Conservation (phyloP, 2,113 vertebrate genomes). For the Oceanites oceanicus region DNA sequence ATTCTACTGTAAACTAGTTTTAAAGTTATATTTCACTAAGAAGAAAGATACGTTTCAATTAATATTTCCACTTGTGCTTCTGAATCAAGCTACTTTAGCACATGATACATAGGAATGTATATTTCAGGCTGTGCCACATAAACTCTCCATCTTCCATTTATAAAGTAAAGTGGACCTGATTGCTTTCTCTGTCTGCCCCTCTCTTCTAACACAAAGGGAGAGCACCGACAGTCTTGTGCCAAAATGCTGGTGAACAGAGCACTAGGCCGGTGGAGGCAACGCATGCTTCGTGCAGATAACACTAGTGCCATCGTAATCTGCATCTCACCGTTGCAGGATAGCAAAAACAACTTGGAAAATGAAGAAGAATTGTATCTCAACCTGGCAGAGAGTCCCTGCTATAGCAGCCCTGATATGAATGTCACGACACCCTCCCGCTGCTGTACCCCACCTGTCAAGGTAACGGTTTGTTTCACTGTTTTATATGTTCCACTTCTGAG, state of each 20-base stretch:
- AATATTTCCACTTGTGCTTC: background rate
- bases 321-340: constrained; percentile 78
- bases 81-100: background rate
- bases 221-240: constrained; percentile 87
- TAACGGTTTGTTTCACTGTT: background rate
- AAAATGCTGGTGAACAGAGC: constrained; percentile 90
- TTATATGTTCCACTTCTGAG: background rate
- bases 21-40: background rate
- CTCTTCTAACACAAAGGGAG: constrained; percentile 74
- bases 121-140: background rate
- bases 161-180: background rate
- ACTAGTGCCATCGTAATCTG: constrained; percentile 95
- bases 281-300: constrained; percentile 97
- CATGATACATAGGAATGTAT: accelerated
- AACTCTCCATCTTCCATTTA: background rate
- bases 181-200: background rate
- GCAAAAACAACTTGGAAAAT: constrained; percentile 71
- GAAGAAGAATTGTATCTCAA: constrained; percentile 89
- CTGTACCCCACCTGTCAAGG: constrained; percentile 83
- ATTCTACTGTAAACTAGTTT: background rate
- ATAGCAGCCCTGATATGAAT: constrained; percentile 74
- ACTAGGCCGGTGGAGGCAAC: constrained; percentile 91
- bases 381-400: constrained; percentile 82
- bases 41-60: background rate
- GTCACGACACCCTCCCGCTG: constrained; percentile 77